phyloP scores from a whole-genome alignment of 2,888 invertebrate genomes.

The Chloroclystis v-ata region DNA sequence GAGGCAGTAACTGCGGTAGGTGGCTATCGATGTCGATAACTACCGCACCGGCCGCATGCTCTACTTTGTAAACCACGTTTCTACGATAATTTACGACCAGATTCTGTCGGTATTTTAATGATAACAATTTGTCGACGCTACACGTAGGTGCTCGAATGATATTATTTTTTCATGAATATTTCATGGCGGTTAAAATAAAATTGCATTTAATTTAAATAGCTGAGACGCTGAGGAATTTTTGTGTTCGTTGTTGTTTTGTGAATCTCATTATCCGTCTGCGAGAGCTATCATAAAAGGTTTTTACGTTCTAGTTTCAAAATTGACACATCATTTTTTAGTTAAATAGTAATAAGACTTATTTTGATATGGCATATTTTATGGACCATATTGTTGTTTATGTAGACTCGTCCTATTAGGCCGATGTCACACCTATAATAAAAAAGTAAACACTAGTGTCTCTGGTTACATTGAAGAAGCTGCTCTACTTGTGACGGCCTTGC shows the following conservation, averaged over 20 bases:
- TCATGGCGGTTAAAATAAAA: conserved; percentile 7
- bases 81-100: conserved; percentile 13
- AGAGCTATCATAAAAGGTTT: too few species aligned
- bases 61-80: conserved; percentile 19
- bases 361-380: too few species aligned
- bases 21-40: conserved; percentile 25
- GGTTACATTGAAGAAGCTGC: conserved; percentile 4
- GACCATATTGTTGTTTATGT: too few species aligned
- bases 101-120: conserved; percentile 15
- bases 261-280: too few species aligned
- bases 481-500: conserved; percentile 34
- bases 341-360: too few species aligned
- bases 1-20: conserved; percentile 42
- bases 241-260: conserved; percentile 28
- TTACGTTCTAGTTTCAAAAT: too few species aligned
- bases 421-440: not conserved
- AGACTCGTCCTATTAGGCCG: too few species aligned
- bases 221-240: conserved; percentile 13
- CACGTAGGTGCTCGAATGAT: not conserved
- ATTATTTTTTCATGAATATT: conserved; percentile 13
- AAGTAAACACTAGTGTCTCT: too few species aligned
- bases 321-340: too few species aligned
- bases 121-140: conserved; percentile 15
- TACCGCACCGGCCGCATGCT: conserved; percentile 18
- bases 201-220: conserved; percentile 4